phyloP scores from a whole-genome alignment of 2,888 invertebrate species.

The Leucophenga maculata region DNA sequence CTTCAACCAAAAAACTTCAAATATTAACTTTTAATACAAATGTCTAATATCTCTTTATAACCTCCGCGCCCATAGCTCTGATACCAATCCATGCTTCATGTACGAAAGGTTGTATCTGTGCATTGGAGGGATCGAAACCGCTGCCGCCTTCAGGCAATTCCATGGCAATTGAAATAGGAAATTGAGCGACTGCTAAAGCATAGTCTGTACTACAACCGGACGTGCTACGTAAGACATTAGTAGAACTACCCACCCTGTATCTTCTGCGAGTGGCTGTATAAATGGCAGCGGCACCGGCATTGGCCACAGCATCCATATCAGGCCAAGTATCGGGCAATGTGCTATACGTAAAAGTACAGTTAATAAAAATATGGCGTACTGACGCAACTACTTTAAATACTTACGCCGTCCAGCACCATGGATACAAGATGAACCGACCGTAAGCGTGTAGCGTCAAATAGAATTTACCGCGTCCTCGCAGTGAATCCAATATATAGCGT shows the following conservation, averaged over 20 bases:
- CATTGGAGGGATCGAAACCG: conserved; percentile 76
- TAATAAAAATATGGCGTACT: not conserved
- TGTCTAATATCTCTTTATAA: conserved; percentile 52
- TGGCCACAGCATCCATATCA: conserved; percentile 69
- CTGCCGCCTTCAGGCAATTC: conserved; percentile 77
- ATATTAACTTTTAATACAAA: too few species aligned
- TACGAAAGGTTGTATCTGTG: conserved; percentile 75
- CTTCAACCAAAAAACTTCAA: too few species aligned
- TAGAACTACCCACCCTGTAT: conserved; percentile 71
- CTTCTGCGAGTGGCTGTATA: conserved; percentile 61
- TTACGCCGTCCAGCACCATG: conserved; percentile 75
- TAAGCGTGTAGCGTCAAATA: conserved; percentile 82
- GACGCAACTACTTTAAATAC: conserved; percentile 31
- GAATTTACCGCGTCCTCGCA: conserved; percentile 73
- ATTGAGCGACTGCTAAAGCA: conserved; percentile 74
- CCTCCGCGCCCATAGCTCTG: conserved; percentile 67
- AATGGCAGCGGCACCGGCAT: conserved; percentile 70
- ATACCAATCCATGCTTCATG: conserved; percentile 75
- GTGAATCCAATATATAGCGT: conserved; percentile 74
- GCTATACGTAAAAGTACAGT: conserved; percentile 44
- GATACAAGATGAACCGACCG: conserved; percentile 78
- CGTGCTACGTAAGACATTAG: conserved; percentile 74
- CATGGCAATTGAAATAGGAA: conserved; percentile 77
- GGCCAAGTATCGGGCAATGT: conserved; percentile 70
- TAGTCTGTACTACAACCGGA: conserved; percentile 80